Conservation (phyloP, 30 jellyfish, hydroid and myxozoan species). For the Pseudorhiza aurosa region DNA sequence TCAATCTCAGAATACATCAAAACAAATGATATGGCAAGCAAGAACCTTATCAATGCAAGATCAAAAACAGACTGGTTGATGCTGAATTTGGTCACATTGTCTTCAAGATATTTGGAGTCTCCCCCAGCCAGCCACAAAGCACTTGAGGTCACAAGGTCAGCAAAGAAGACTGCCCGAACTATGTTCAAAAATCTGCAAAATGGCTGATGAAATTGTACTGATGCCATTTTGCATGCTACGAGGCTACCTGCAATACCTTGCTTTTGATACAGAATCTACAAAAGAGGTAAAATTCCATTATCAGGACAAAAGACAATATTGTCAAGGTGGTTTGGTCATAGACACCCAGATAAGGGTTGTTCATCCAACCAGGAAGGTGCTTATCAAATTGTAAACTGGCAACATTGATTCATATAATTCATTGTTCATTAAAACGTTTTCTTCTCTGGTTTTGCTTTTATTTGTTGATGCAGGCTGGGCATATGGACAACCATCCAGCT, state of each 20-base stretch:
- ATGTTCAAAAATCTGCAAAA: constrained; percentile 38
- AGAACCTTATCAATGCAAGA: constrained; percentile 73
- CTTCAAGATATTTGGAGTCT: constrained; percentile 60
- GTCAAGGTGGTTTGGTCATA: no score
- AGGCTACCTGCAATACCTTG: background rate
- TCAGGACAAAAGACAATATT: no score
- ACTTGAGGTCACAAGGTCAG: constrained; percentile 52
- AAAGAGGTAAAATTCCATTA: no score
- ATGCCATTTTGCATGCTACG: constrained; percentile 34
- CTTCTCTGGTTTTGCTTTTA: no score
- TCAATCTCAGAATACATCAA: constrained; percentile 55
- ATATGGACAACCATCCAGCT: no score
- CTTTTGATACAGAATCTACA: no score
- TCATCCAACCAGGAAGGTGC: no score
- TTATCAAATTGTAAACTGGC: no score
- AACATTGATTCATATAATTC: no score
- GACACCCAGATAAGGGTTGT: no score
- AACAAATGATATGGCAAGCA: constrained; percentile 46
- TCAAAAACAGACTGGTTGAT: constrained; percentile 76
- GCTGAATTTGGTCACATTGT: constrained; percentile 61
- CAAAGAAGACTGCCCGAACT: constrained; percentile 27
- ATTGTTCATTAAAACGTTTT: no score
- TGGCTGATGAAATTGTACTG: constrained; percentile 21
- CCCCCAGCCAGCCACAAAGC: constrained; percentile 78
- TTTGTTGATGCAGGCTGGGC: no score